Conservation (phyloP, 2,797 vertebrate species). For the Syngnathus rostellatus region DNA sequence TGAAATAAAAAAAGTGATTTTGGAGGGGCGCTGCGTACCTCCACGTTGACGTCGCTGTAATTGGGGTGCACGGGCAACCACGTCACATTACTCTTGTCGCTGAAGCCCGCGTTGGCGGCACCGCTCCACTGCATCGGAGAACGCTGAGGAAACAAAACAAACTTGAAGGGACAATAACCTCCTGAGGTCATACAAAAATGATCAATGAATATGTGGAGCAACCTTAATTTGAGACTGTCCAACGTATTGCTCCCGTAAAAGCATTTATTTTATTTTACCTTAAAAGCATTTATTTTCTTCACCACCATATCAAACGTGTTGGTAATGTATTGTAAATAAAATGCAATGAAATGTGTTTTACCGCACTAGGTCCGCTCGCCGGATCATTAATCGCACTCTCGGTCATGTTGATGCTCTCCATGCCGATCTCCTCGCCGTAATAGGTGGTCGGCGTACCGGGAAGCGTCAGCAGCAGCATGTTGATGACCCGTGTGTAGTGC, state of each 20-base stretch:
- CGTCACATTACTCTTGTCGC: conserved; percentile 59
- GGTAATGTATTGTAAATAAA: background rate
- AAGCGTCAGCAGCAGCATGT: conserved; percentile 92
- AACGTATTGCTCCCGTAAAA: no score
- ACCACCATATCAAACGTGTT: no score
- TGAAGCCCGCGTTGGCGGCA: conserved; percentile 79
- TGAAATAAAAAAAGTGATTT: background rate
- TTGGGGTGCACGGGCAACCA: conserved; percentile 80
- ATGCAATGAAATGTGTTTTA: background rate
- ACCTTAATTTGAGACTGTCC: no score
- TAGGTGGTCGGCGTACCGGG: conserved; percentile 92
- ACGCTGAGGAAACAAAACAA: conserved; percentile 63
- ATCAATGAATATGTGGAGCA: no score
- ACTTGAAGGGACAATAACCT: no score
- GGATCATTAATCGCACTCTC: conserved; percentile 62
- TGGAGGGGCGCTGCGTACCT: conserved; percentile 54
- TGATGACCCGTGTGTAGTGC: conserved; percentile 71
- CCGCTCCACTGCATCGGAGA: conserved; percentile 93
- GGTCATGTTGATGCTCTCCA: conserved; percentile 75
- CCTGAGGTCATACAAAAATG: no score
- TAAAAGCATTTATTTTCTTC: no score
- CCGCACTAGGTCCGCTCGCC: conserved; percentile 50
- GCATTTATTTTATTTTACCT: no score
- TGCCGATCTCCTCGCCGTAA: conserved; percentile 97
- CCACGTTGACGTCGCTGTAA: conserved; percentile 77